Evolutionary conservation across 2,797 vertebrate genomes (phyloP).

Genomic region (Acanthurus leucopareius): DNA sequence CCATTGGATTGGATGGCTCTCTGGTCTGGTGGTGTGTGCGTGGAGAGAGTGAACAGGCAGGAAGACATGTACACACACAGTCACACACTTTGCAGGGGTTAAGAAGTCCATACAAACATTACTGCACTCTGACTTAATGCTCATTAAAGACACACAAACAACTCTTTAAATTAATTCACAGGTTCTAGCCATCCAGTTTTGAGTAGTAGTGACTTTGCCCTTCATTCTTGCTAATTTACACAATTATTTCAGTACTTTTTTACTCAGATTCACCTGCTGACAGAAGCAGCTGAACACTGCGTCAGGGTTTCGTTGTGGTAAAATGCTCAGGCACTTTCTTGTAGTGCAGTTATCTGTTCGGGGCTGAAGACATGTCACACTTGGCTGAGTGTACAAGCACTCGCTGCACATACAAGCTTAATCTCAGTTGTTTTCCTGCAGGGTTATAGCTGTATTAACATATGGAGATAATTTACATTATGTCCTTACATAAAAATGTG

Average conservation of each 20-base stretch:
- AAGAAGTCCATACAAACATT: neutral
- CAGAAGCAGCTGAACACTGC: constrained; percentile 13
- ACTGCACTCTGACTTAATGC: neutral
- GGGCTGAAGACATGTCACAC: constrained; percentile 67
- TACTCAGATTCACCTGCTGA: constrained; percentile 2
- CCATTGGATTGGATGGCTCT: constrained; percentile 53
- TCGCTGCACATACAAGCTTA: constrained; percentile 37
- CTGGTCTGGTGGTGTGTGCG: constrained; percentile 9
- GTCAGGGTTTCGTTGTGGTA: constrained; percentile 31
- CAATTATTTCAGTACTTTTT: constrained; percentile 2
- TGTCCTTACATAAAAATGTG: constrained; percentile 30
- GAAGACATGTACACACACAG: neutral
- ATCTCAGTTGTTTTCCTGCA: constrained; percentile 60
- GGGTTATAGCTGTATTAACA: constrained; percentile 61
- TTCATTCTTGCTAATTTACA: neutral
- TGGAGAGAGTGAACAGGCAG: constrained; percentile 5
- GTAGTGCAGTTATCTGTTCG: constrained; percentile 56
- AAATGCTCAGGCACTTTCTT: constrained; percentile 46
- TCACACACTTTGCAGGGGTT: neutral
- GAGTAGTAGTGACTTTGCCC: neutral
- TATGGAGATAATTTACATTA: constrained; percentile 54
- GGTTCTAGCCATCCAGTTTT: neutral
- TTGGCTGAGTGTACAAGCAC: constrained; percentile 56
- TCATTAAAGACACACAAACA: neutral
- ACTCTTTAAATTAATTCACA: constrained; percentile 6